A percentile compares a stretch with the other conserved stretches of the same genome.
Conservation (phyloP, 2,888 invertebrate genomes). For the Eilema depressum region DNA sequence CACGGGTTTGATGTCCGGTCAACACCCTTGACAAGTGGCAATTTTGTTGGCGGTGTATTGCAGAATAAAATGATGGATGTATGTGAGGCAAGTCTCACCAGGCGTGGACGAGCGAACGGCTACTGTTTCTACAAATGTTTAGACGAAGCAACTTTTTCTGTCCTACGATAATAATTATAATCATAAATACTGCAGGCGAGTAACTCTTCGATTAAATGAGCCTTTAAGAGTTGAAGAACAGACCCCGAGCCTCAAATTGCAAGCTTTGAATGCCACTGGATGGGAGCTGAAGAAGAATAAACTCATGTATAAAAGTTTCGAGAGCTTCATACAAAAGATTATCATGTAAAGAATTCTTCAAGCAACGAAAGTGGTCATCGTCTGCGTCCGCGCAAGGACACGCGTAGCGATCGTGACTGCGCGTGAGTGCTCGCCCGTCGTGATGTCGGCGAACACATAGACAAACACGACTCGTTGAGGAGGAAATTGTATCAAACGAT, state of each 20-base stretch:
- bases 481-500: constrained; percentile 37
- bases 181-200: too few species aligned
- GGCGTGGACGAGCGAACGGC: too few species aligned
- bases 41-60: too few species aligned
- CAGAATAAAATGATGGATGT: too few species aligned
- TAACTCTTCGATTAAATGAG: too few species aligned
- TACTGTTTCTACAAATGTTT: too few species aligned
- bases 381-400: constrained; percentile 48
- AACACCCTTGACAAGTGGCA: too few species aligned
- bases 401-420: constrained; percentile 48
- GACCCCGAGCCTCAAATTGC: too few species aligned
- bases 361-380: constrained; percentile 44
- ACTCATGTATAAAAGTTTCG: background rate
- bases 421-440: constrained; percentile 31
- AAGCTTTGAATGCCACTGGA: background rate
- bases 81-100: too few species aligned
- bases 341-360: background rate
- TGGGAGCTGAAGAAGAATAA: background rate
- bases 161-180: too few species aligned
- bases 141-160: too few species aligned
- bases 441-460: constrained; percentile 52
- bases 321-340: background rate
- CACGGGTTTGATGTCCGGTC: background rate
- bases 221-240: too few species aligned
- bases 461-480: constrained; percentile 43